Conservation (phyloP, 2,888 invertebrate genomes). For the Mellilla xanthometata region DNA sequence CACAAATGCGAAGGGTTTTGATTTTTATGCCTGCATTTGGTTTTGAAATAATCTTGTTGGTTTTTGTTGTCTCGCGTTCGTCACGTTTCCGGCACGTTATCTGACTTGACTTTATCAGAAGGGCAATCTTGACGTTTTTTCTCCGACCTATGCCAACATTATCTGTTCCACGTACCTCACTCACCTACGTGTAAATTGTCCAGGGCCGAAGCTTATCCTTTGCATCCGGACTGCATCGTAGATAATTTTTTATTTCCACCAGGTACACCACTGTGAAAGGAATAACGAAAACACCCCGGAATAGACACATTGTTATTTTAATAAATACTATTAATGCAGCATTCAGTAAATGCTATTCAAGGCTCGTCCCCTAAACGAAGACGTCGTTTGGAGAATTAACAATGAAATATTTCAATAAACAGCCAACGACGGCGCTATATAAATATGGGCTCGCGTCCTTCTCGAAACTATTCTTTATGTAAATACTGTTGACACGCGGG, state of each 20-base stretch:
- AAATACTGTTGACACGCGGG: constrained; percentile 70
- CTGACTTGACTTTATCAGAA: constrained; percentile 52
- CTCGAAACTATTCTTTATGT: constrained; percentile 75
- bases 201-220: constrained; percentile 58
- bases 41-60: constrained; percentile 22
- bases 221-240: constrained; percentile 52
- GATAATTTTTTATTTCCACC: constrained; percentile 48
- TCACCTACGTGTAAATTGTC: constrained; percentile 67
- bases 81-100: constrained; percentile 54
- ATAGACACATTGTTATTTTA: constrained; percentile 67
- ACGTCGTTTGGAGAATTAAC: constrained; percentile 72
- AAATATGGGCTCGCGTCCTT: constrained; percentile 72
- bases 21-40: constrained; percentile 12
- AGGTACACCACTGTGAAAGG: constrained; percentile 40
- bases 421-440: constrained; percentile 63
- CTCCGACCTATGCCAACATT: constrained; percentile 70
- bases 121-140: constrained; percentile 53
- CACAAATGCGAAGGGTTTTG: no score
- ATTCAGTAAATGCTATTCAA: constrained; percentile 60
- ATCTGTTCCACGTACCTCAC: constrained; percentile 49
- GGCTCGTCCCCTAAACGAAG: constrained; percentile 59
- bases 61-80: constrained; percentile 28
- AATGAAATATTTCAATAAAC: constrained; percentile 81
- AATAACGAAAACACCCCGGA: constrained; percentile 47
- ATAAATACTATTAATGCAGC: constrained; percentile 71